Evolutionary conservation across 1,140 invertebrate species (phyloP), one percentile per base, ranked within the genome.

Genomic region (Diplogasteroides magnus): DNA sequence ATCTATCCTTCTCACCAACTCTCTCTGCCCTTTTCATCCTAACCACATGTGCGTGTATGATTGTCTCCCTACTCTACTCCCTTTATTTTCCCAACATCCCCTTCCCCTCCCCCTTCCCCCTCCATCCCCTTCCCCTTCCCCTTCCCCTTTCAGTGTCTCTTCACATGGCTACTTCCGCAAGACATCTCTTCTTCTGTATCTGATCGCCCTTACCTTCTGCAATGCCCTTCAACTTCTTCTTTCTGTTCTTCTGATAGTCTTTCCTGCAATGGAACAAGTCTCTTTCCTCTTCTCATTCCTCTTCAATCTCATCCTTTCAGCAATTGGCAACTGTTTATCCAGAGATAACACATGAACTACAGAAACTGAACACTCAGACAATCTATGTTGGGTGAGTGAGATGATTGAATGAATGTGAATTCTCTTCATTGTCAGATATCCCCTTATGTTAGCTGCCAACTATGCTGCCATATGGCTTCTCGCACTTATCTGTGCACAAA

Each of bases 191-290:
- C 32, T 65, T 3, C 25, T 37, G 2, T 65, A 65, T 28, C 64
- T 65, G 14, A 25, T 37, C 26, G 29, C 29, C 14, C 32, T 65
- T 13, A 37, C 64, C 13, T 31, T 37, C 29, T 65, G 64, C 32
- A 65, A 65, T 56, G 64, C 64, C 32, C 64, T 65, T 14, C 64
- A 65, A 28, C 37, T 65, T 48, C 48, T 65, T 13, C 64, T 65
- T 37, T 65, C 64, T 11, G 37, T 65, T 14, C 48, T 65, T 27
- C 29, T 65, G 2, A 65, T 65, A 2, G 26, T 65, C 25, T 25
- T 65, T 48, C 64, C 64, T 23, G 64, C 31, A n/a, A 56, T 65
- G 13, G 64, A 65, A 55, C 64, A 65, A 31, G 64, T 65, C 37
- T 48, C 37, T 19, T 48, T 48, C 37, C 37, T 48, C 19, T 48